Base-by-base conservation (phyloP, 2,113 vertebrate genomes). In the Myiozetetes cayanensis region DNA sequence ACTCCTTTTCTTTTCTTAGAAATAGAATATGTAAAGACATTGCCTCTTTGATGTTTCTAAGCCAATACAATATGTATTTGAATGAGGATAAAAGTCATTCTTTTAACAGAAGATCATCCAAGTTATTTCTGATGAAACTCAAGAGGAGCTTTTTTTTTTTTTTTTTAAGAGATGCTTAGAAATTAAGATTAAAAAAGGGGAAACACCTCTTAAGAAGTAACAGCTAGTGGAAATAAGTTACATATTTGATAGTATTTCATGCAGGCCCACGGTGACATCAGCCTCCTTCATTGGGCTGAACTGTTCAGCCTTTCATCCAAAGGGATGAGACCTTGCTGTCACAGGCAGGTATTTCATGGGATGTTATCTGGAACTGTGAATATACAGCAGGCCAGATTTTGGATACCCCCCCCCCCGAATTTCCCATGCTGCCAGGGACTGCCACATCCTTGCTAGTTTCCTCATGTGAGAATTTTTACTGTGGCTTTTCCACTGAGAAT, bases 31-130 rank as follows among this genome's bases (percentile, higher is more conserved):
- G 97, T 97, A 98, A 98, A 96, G 95, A 97, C 97, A 97, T 47
- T 80, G 96, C 78, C 88, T 93, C 97, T 98, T 98, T 98, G 98
- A 98, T 98, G 98, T 98, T 96, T 95, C 97, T 93, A 94, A 97
- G 97, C 96, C 97, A 97, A 98, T 98, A 98, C 98, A 98, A 97
- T 98, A 98, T 98, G 97, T 97, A 97, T 98, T 97, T 98, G 98
- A 98, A 97, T 89, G 97, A 96, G 90, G 97, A 97, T 97, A 97
- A 98, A 98, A 98, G 98, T 89, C 10, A 55, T 93, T 96, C 96
- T 96, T 97, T 97, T 97, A 98, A 95, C 94, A 92, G 93, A 89
- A 71, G 96, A 94, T 94, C 89, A 83, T 80, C 96, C 94, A 89
- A 96, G 95, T 97, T 90, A 73, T 97, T 97, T 93, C 74, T 94